These are phyloP conservation scores for Apoda limacodes DNA, from an alignment of 2,888 invertebrate species.

Conservation along the genomic window DNA sequence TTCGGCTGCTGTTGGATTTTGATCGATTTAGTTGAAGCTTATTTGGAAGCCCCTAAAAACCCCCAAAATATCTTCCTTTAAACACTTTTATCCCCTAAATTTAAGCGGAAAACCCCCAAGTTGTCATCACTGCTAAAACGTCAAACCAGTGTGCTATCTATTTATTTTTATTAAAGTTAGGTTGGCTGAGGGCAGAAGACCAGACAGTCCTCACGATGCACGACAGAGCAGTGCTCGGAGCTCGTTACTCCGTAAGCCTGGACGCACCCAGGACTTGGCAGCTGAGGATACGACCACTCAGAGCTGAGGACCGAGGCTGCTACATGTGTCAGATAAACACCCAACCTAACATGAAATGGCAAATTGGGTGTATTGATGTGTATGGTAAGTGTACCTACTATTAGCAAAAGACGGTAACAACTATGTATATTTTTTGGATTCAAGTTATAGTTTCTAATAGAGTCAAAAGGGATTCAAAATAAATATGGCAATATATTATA, in stretches of 20 bases:
- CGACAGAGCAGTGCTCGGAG: conserved; percentile 86
- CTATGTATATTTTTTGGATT: too few relatives aligned
- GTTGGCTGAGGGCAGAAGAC: conserved; percentile 90
- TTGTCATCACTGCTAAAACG: too few relatives aligned
- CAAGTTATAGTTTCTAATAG: too few relatives aligned
- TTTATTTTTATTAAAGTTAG: conserved; percentile 73
- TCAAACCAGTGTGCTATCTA: background rate
- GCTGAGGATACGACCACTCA: conserved; percentile 83
- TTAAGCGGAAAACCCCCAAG: too few relatives aligned
- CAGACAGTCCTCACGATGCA: conserved; percentile 91
- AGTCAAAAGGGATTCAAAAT: too few relatives aligned
- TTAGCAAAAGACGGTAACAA: too few relatives aligned
- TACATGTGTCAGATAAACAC: conserved; percentile 96
- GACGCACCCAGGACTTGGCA: conserved; percentile 89
- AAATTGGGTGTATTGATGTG: conserved; percentile 89
- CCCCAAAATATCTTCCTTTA: too few relatives aligned
- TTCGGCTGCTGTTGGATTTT: too few relatives aligned
- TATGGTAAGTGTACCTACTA: conserved; percentile 85
- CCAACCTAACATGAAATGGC: conserved; percentile 83
- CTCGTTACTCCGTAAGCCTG: conserved; percentile 83
- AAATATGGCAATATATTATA: too few relatives aligned
- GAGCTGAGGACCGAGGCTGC: conserved; percentile 86
- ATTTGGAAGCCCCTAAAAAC: too few relatives aligned
- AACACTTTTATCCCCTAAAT: too few relatives aligned
- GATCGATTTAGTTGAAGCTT: too few relatives aligned